Conservation (phyloP, 1,140 invertebrate genomes). For the Achatina immaculata region DNA sequence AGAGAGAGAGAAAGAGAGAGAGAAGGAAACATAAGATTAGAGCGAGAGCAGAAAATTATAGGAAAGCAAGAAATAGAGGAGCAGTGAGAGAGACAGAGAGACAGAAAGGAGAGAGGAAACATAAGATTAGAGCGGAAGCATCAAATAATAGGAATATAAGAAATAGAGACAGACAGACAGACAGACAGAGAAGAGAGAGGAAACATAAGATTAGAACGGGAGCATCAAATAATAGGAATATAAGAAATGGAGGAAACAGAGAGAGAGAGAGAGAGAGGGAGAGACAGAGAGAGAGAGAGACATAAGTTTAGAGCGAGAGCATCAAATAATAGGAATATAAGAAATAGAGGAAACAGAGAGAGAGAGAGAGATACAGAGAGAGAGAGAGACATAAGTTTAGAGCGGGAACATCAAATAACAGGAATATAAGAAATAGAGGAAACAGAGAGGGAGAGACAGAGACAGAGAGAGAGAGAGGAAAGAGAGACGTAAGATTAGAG, state of each 20-base stretch:
- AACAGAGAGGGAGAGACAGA: too few species aligned
- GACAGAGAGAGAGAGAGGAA: too few species aligned
- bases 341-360: not conserved
- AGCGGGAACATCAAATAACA: not conserved
- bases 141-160: too few species aligned
- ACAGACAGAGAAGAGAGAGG: too few species aligned
- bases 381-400: not conserved
- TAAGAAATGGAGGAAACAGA: not conserved
- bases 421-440: too few species aligned
- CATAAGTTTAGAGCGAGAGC: not conserved
- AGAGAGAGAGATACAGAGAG: not conserved
- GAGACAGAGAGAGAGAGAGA: conserved; percentile 1
- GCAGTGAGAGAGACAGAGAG: not conserved
- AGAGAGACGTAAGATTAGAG: too few species aligned
- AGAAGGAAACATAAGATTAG: not conserved
- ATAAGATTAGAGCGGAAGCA: too few species aligned
- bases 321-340: not conserved
- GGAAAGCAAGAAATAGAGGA: not conserved
- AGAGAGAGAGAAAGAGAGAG: not conserved
- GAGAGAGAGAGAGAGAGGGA: conserved; percentile 11
- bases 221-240: not conserved
- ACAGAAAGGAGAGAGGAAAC: too few species aligned
- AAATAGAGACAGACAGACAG: not conserved
- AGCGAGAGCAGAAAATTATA: not conserved
- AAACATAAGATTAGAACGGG: not conserved